Evolutionary conservation across 2,113 vertebrate species (phyloP).

Genomic region (Cricetomys ansorgei): DNA sequence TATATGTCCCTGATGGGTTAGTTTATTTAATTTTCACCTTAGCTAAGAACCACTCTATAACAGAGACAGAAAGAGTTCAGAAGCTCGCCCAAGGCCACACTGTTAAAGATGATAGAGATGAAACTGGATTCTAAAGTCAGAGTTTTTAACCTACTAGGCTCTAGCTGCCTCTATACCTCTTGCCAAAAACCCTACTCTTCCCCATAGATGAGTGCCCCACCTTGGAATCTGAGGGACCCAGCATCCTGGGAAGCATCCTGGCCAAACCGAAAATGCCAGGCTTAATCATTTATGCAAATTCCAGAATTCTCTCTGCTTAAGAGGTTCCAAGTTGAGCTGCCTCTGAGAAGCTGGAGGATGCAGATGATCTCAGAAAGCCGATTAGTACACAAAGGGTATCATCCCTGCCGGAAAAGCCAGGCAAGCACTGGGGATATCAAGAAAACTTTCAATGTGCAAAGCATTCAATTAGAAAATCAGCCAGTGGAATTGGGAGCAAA

Average conservation of each 20-base stretch:
- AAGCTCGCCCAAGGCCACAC: not conserved
- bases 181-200: not conserved
- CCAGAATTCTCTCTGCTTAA: slow-evolving; percentile 33
- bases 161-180: not conserved
- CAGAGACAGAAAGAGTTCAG: slow-evolving; percentile 24
- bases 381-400: slow-evolving; percentile 69
- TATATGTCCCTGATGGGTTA: not conserved
- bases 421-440: slow-evolving; percentile 60
- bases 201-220: rapidly evolving
- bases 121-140: not conserved
- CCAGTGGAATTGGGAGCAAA: slow-evolving; percentile 65
- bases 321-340: slow-evolving; percentile 71
- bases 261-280: slow-evolving; percentile 52
- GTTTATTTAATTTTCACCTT: not conserved
- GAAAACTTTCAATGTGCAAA: slow-evolving; percentile 62
- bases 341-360: slow-evolving; percentile 46
- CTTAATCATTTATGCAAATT: slow-evolving; percentile 71
- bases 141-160: not conserved
- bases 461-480: slow-evolving; percentile 66
- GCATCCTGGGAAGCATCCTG: not conserved
- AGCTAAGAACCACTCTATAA: not conserved
- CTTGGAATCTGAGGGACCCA: not conserved
- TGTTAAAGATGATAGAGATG: not conserved
- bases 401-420: slow-evolving; percentile 66
- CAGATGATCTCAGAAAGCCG: slow-evolving; percentile 76